Evolutionary conservation across 2,888 invertebrate species (phyloP).

Genomic region (Yponomeuta evonymella): DNA sequence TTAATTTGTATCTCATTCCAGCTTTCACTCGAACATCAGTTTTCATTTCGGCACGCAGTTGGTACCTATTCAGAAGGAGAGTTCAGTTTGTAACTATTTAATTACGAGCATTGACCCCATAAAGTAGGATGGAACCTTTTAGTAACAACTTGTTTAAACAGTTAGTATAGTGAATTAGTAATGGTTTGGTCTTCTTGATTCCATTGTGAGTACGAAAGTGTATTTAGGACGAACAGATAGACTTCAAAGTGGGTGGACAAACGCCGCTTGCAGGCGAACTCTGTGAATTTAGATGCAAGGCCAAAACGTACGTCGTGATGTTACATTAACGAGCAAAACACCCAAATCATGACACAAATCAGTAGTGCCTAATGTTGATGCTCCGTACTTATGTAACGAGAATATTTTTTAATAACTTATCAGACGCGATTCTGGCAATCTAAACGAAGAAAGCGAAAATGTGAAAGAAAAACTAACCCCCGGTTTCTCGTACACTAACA

Average conservation of each 20-base stretch:
- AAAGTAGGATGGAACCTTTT: too few relatives aligned
- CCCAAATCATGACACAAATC: not conserved
- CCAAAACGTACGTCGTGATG: not conserved
- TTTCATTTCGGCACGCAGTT: too few relatives aligned
- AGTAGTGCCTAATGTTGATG: not conserved
- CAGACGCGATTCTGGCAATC: too few relatives aligned
- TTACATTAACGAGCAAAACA: not conserved
- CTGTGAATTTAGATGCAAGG: conserved; percentile 11
- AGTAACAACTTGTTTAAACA: conserved; percentile 3
- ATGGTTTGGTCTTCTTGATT: conserved; percentile 52
- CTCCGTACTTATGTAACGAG: not conserved
- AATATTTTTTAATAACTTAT: too few relatives aligned
- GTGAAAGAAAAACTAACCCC: too few relatives aligned
- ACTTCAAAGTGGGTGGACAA: conserved; percentile 31
- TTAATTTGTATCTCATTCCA: too few relatives aligned
- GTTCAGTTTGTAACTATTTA: too few relatives aligned
- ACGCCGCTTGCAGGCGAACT: conserved; percentile 7
- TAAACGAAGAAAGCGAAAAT: too few relatives aligned
- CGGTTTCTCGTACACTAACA: too few relatives aligned
- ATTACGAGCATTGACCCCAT: too few relatives aligned
- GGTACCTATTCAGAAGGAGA: too few relatives aligned
- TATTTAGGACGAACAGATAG: conserved; percentile 73
- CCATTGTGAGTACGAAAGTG: conserved; percentile 64
- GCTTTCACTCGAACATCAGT: too few relatives aligned
- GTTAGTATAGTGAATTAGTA: conserved; percentile 69